Evolutionary conservation across 1,140 invertebrate species (phyloP).

Genomic region (Lepidurus packardi): DNA sequence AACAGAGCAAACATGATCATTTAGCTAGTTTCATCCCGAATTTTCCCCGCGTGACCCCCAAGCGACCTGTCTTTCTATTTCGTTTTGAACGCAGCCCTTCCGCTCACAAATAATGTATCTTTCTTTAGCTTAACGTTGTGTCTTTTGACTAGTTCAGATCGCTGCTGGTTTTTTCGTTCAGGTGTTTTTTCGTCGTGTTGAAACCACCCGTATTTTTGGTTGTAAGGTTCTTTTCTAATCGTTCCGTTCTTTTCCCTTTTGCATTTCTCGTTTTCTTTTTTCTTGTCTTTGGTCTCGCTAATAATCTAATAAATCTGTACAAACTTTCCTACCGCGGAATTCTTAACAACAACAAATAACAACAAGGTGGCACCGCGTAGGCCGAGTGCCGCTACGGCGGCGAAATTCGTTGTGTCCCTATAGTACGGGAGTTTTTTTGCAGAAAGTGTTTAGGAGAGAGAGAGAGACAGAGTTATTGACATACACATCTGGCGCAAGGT

Average conservation of each 20-base stretch:
- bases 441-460: background rate
- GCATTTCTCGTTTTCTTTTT: background rate
- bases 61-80: background rate
- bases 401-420: conserved; percentile 21
- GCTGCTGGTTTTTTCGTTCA: background rate
- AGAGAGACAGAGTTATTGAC: background rate
- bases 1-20: conserved; percentile 19
- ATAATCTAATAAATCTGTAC: conserved; percentile 19
- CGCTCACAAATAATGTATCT: background rate
- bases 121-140: too few relatives aligned
- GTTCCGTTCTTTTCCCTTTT: background rate
- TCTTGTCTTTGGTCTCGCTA: background rate
- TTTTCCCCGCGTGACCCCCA: background rate
- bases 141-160: background rate
- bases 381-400: conserved; percentile 12
- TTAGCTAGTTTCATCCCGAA: conserved; percentile 3
- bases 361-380: conserved; percentile 20
- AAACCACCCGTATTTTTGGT: too few relatives aligned
- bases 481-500: background rate
- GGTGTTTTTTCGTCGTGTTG: background rate
- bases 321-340: conserved; percentile 12
- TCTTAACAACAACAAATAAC: conserved; percentile 18
- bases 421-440: conserved; percentile 14
- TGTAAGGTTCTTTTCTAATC: background rate
- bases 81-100: background rate